Evolutionary conservation across 2,888 invertebrate species (phyloP), one percentile per base, ranked within the genome.

Genomic region (Ochropacha duplaris): DNA sequence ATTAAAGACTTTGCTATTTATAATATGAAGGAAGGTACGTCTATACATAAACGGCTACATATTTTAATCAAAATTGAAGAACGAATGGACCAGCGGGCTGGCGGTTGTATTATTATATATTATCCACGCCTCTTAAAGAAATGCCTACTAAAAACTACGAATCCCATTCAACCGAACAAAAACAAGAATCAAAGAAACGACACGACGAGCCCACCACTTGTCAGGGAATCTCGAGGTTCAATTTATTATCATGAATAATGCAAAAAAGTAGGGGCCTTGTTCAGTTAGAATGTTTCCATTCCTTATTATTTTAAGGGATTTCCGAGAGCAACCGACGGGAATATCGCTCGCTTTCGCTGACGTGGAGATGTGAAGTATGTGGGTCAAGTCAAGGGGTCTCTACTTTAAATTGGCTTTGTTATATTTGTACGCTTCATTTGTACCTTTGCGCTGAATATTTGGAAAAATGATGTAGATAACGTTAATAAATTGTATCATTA

Each of bases 181-280:
- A 44, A 44, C 44, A 44, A 19, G 44, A 44, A 44, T 44, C 44
- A 44, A 44, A 44, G 44, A 44, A 44, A 44, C 44, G 44, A 44
- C 44, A 44, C 19, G 19, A 19, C 44, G 19, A 44, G 49, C 63
- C 56, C 65, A 62, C 65, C 58, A 61, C 68, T 68, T 66, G 71
- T 69, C 68, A 59, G 55, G 50, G 54, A 60, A 65, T 64, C 59
- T 59, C 59, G 64, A 70, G 72, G 75, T 65, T 69, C 82, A 84
- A 84, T 85, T 84, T 84, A 83, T 84, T 74, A 76, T 70, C 73
- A 83, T 86, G 85, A 85, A 86, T 86, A 84, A 85, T 85, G 78
- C 75, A 84, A 71, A 68, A 76, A 76, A 70, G 64, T 57, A 28
- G 59, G 56, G 50, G 54, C 57, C 54, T 50, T 49, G 54, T 19